These are phyloP conservation scores for Laupala kohalensis DNA, from an alignment of 1,140 invertebrate species.

Conservation along the genomic window DNA sequence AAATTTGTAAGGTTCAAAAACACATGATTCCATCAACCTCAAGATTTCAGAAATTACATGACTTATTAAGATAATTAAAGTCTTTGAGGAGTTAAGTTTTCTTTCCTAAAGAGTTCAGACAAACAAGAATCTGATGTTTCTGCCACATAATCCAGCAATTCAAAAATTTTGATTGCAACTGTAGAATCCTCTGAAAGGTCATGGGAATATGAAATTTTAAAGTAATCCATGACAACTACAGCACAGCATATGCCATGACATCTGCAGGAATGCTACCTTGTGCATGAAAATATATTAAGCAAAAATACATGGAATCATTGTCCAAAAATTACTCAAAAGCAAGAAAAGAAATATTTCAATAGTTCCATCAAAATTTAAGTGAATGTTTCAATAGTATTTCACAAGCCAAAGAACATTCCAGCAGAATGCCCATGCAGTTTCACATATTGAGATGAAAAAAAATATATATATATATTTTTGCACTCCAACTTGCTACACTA, in stretches of 20 bases:
- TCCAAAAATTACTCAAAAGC: too few relatives aligned
- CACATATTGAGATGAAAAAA: constrained; percentile 9
- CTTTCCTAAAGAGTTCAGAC: too few relatives aligned
- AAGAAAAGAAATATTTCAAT: too few relatives aligned
- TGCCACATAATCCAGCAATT: not conserved
- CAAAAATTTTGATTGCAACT: not conserved
- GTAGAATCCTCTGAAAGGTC: not conserved
- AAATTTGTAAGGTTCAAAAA: too few relatives aligned
- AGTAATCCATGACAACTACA: not conserved
- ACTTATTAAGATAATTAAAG: too few relatives aligned
- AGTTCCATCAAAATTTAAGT: not conserved
- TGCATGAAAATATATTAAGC: too few relatives aligned
- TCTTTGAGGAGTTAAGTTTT: too few relatives aligned
- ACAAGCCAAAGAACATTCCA: constrained; percentile 2
- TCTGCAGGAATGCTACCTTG: not conserved
- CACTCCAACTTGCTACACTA: constrained; percentile 15
- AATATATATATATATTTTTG: constrained; percentile 10
- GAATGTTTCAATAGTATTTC: not conserved
- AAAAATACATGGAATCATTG: too few relatives aligned
- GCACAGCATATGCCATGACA: not conserved
- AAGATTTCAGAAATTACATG: too few relatives aligned
- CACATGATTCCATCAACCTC: too few relatives aligned
- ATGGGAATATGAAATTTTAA: not conserved
- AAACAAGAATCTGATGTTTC: not conserved
- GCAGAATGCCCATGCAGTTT: constrained; percentile 10